Evolutionary conservation across 1,140 invertebrate genomes (phyloP).

Genomic region (Tetragnatha versicolor): DNA sequence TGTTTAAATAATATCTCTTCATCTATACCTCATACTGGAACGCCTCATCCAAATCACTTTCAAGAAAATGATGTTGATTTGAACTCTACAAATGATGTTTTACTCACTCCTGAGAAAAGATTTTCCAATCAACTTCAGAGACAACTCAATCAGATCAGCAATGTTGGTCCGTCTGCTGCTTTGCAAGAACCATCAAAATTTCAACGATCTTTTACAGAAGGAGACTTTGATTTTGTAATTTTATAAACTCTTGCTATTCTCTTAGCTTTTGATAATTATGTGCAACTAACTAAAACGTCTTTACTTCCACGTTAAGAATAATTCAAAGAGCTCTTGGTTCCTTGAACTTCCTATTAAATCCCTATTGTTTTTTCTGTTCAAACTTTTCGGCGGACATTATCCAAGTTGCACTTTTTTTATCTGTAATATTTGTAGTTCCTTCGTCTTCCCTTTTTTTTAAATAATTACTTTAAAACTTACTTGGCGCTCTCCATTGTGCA

Average conservation of each 20-base stretch:
- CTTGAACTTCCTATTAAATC: too few species aligned
- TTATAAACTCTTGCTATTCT: too few species aligned
- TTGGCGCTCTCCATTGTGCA: not conserved
- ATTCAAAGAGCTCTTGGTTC: not conserved
- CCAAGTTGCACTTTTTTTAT: too few species aligned
- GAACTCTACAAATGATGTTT: slow-evolving; percentile 6
- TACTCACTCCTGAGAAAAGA: slow-evolving; percentile 26
- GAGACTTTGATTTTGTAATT: slow-evolving; percentile 56
- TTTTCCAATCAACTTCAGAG: slow-evolving; percentile 52
- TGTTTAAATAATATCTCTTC: slow-evolving; percentile 17
- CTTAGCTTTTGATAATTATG: not conserved
- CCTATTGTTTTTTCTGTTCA: too few species aligned
- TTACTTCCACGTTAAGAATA: not conserved
- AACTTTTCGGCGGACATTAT: too few species aligned
- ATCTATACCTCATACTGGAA: slow-evolving; percentile 33
- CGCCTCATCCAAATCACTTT: slow-evolving; percentile 53
- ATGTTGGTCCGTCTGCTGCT: slow-evolving; percentile 42
- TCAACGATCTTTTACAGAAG: slow-evolving; percentile 55
- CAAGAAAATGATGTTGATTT: slow-evolving; percentile 20
- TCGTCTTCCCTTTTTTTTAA: not conserved
- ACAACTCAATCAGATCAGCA: slow-evolving; percentile 55
- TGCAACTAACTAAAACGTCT: not conserved
- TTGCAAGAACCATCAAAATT: slow-evolving; percentile 48
- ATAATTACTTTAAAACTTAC: not conserved
- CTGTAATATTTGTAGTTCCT: not conserved